A percentile compares a stretch with the other conserved stretches of the same genome.
Conservation (phyloP, 2,888 invertebrate genomes). For the Apotomis betuletana region DNA sequence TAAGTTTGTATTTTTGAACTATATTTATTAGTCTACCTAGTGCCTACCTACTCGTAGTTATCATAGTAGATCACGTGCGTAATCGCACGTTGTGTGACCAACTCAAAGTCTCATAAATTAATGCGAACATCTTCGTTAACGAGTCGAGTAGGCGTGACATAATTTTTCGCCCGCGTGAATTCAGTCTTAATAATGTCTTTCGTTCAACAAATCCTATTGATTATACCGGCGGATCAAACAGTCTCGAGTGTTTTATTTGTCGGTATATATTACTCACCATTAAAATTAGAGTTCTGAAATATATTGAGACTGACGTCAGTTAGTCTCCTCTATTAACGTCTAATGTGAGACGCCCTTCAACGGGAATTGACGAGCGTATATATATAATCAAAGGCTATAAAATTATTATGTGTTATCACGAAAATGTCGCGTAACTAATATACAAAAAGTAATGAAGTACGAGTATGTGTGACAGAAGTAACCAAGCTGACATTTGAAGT, state of each 20-base stretch:
- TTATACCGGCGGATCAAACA: conserved; percentile 49
- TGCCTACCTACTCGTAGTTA: background rate
- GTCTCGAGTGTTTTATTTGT: conserved; percentile 65
- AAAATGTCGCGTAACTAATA: too few species aligned
- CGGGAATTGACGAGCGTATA: background rate
- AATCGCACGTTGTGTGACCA: background rate
- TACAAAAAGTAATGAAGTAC: too few species aligned
- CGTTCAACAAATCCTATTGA: conserved; percentile 50
- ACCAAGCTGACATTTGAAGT: too few species aligned
- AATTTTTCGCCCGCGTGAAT: conserved; percentile 19
- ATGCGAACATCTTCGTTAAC: conserved; percentile 14
- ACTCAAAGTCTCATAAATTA: conserved; percentile 19
- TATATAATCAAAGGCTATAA: background rate
- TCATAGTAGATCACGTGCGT: background rate
- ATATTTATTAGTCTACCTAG: background rate
- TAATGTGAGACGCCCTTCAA: conserved; percentile 25
- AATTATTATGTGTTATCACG: background rate
- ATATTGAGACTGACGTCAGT: conserved; percentile 54
- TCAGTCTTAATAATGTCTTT: conserved; percentile 33
- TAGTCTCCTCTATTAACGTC: conserved; percentile 26
- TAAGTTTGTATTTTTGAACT: background rate
- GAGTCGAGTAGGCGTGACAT: conserved; percentile 20
- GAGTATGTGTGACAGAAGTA: too few species aligned
- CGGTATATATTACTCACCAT: conserved; percentile 53
- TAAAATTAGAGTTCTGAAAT: conserved; percentile 50